Evolutionary conservation across 2,113 vertebrate genomes (phyloP).

Genomic region (Thunnus thynnus): DNA sequence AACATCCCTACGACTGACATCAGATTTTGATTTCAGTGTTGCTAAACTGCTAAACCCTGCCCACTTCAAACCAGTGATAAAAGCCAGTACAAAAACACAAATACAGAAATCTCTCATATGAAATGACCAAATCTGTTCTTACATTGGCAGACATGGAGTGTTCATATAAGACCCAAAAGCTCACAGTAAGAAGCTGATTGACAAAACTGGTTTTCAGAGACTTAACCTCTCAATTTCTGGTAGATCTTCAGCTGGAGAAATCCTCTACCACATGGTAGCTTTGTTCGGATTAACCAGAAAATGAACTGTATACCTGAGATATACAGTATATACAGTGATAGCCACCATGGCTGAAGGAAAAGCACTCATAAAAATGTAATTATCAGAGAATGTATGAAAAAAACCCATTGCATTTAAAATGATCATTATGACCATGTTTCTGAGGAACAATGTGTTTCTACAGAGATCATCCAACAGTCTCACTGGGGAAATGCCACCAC

Average conservation of each 20-base stretch:
- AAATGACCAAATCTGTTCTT: background rate
- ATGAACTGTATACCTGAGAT: background rate
- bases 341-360: background rate
- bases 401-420: background rate
- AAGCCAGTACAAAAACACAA: no score
- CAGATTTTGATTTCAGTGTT: no score
- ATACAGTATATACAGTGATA: background rate
- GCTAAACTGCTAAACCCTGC: no score
- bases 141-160: no score
- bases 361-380: constrained; percentile 40
- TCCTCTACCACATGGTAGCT: background rate
- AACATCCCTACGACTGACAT: no score
- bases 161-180: no score
- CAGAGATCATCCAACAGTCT: constrained; percentile 25
- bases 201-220: background rate
- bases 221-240: background rate
- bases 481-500: constrained; percentile 30
- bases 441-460: background rate
- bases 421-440: background rate
- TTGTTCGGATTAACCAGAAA: constrained; percentile 4
- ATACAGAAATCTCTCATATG: background rate
- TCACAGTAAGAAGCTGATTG: background rate
- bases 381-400: background rate
- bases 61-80: no score
- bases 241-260: background rate